phyloP scores from a whole-genome alignment of 2,888 invertebrate species.

The Eupithecia centaureata region DNA sequence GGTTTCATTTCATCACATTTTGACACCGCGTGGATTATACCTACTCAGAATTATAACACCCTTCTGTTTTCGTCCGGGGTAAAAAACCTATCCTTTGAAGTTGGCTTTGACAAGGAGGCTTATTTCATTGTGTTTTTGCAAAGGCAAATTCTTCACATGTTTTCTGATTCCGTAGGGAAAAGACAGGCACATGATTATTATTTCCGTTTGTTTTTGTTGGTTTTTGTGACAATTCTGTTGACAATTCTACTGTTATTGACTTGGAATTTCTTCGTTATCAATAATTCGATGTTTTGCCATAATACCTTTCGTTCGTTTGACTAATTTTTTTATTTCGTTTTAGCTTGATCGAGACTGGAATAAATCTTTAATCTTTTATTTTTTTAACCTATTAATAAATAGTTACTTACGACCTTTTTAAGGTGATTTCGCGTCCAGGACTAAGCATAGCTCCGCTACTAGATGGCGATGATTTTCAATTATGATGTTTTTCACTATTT shows the following conservation, averaged over 20 bases:
- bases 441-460: no score
- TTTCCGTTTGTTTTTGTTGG: background rate
- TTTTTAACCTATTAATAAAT: no score
- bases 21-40: background rate
- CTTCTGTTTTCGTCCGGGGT: background rate
- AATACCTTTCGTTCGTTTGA: no score
- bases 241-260: background rate
- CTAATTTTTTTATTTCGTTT: no score
- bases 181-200: background rate
- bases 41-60: background rate
- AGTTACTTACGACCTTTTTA: no score
- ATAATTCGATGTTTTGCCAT: background rate
- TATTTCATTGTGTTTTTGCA: slow-evolving; percentile 2
- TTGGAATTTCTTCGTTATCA: background rate
- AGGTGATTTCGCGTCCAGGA: no score
- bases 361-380: no score
- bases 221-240: background rate
- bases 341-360: no score
- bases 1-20: background rate
- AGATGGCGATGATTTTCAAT: no score
- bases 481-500: no score
- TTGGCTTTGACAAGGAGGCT: background rate
- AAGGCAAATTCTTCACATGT: slow-evolving; percentile 4
- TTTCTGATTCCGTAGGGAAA: background rate
- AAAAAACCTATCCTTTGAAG: slow-evolving; percentile 1